Conservation (phyloP, 2,888 invertebrate species). For the Micoletzkya japonica region DNA sequence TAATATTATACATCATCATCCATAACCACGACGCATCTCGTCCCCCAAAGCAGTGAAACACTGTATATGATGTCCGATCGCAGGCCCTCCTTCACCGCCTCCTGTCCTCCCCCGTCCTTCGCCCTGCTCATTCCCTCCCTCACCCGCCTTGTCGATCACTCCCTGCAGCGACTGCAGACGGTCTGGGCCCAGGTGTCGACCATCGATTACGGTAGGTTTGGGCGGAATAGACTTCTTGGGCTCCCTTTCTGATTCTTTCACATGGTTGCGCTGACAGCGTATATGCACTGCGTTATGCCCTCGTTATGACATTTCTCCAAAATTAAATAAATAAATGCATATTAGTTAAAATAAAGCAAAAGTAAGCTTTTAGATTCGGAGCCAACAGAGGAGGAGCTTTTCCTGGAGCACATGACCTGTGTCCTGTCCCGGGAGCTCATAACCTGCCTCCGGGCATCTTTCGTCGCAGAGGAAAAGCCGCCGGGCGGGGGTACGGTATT, state of each 20-base stretch:
- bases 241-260: too few species aligned
- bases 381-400: constrained; percentile 50
- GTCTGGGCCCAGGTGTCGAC: constrained; percentile 25
- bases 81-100: neutral
- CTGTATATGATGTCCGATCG: neutral
- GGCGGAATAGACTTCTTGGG: too few species aligned
- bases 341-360: too few species aligned
- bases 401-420: constrained; percentile 52
- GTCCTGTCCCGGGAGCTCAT: constrained; percentile 46
- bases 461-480: too few species aligned
- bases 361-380: constrained; percentile 31
- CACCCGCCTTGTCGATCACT: neutral
- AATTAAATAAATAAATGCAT: too few species aligned
- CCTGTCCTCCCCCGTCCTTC: neutral
- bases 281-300: too few species aligned
- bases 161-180: neutral
- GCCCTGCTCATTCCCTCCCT: neutral
- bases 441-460: constrained; percentile 27
- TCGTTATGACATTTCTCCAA: too few species aligned
- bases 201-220: constrained; percentile 26
- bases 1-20: too few species aligned
- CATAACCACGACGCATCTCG: too few species aligned
- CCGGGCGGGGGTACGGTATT: too few species aligned
- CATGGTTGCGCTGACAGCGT: too few species aligned
- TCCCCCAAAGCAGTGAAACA: neutral